phyloP scores from a whole-genome alignment of 2,113 vertebrate genomes.

The Tricholaema leucomelas region DNA sequence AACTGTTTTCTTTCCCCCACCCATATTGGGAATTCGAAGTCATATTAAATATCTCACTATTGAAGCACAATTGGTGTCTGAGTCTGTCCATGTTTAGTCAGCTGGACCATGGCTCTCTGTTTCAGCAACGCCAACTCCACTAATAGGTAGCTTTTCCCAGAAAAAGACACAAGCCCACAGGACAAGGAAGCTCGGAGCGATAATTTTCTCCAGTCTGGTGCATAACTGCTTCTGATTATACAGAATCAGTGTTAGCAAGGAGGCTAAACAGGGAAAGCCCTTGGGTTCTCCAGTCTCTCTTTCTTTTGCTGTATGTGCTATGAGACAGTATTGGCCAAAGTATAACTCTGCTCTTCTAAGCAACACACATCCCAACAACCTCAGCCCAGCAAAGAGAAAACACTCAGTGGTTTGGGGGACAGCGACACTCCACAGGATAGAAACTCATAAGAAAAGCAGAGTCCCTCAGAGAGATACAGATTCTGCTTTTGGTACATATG shows the following conservation, averaged over 20 bases:
- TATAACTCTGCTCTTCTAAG: neutral
- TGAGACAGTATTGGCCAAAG: neutral
- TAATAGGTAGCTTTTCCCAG: neutral
- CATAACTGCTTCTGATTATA: constrained; percentile 5
- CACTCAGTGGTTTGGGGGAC: neutral
- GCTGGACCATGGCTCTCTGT: neutral
- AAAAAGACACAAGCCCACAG: neutral
- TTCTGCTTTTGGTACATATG: constrained; percentile 1
- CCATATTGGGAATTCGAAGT: neutral
- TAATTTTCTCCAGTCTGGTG: neutral
- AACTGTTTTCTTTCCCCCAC: neutral
- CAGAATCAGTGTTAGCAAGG: neutral
- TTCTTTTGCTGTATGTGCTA: neutral
- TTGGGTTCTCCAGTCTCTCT: neutral
- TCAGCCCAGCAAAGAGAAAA: constrained; percentile 2
- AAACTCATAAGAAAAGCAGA: constrained; percentile 9
- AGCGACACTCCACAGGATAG: neutral
- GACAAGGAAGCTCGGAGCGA: neutral
- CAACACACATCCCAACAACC: neutral
- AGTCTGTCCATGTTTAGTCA: neutral
- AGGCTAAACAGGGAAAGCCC: neutral
- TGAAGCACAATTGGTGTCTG: neutral
- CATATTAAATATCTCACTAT: neutral
- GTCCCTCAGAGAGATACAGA: neutral
- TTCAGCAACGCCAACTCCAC: neutral